phyloP scores from a whole-genome alignment of 2,113 vertebrate genomes.

The Scalopus aquaticus region DNA sequence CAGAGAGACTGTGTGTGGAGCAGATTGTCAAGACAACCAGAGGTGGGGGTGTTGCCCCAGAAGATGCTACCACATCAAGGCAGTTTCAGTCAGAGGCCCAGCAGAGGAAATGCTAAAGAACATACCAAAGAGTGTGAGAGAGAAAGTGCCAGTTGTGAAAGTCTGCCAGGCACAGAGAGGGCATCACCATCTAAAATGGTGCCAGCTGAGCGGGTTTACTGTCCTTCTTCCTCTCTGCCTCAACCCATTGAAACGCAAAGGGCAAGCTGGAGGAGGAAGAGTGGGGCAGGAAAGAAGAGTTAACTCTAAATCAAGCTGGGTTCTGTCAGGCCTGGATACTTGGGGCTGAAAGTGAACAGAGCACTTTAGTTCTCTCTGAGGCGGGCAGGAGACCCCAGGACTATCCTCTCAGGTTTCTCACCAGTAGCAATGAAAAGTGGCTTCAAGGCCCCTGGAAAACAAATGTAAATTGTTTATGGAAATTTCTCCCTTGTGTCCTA shows the following conservation, averaged over 20 bases:
- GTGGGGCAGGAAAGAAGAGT: not conserved
- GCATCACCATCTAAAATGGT: too few species aligned
- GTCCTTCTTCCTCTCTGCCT: not conserved
- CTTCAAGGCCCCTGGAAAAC: not conserved
- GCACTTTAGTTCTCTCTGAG: not conserved
- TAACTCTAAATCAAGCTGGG: not conserved
- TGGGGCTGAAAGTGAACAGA: not conserved
- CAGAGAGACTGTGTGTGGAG: not conserved
- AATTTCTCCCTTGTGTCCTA: not conserved
- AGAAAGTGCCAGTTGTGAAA: not conserved
- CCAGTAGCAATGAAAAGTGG: not conserved
- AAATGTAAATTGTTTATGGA: not conserved
- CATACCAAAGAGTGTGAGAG: not conserved
- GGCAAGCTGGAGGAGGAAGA: not conserved
- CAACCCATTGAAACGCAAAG: too few species aligned
- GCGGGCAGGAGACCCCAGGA: too few species aligned
- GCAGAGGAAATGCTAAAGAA: not conserved
- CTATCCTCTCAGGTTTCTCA: not conserved
- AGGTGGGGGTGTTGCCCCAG: not conserved
- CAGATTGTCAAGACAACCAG: not conserved
- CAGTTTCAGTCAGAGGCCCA: not conserved
- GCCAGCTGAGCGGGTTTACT: accelerated
- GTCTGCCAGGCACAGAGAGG: not conserved
- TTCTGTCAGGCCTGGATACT: not conserved
- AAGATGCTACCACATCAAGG: not conserved